These are phyloP conservation scores for Oligia fasciuncula DNA, from an alignment of 2,888 invertebrate genomes.

Conservation along the genomic window DNA sequence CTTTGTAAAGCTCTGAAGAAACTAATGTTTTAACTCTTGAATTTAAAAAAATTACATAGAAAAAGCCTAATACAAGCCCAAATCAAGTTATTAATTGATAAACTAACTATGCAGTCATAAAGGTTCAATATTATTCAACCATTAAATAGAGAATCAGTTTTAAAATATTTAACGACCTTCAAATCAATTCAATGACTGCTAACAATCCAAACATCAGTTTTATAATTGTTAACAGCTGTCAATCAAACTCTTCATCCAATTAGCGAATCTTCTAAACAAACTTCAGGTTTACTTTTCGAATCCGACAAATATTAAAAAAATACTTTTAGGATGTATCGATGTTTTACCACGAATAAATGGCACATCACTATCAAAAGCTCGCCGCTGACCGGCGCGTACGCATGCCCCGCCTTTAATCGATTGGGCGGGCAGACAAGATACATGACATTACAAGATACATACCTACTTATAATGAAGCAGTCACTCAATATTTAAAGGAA, in stretches of 20 bases:
- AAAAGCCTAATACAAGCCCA: background rate
- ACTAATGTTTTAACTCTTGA: slow-evolving; percentile 17
- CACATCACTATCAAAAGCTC: slow-evolving; percentile 73
- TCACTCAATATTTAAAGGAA: slow-evolving; percentile 49
- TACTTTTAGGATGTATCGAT: slow-evolving; percentile 37
- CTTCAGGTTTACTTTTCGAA: background rate
- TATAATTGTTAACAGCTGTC: slow-evolving; percentile 10
- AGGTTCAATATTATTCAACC: background rate
- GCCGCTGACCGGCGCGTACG: slow-evolving; percentile 66
- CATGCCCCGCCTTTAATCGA: slow-evolving; percentile 70
- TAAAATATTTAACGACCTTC: background rate
- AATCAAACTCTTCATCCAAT: slow-evolving; percentile 31
- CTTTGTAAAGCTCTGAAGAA: slow-evolving; percentile 17
- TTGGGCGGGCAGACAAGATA: slow-evolving; percentile 70
- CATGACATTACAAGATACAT: slow-evolving; percentile 56
- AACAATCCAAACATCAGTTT: slow-evolving; percentile 10
- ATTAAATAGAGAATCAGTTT: slow-evolving; percentile 18
- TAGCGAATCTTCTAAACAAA: slow-evolving; percentile 20
- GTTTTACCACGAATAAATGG: slow-evolving; percentile 13
- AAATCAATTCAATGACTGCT: slow-evolving; percentile 10
- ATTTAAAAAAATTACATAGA: background rate
- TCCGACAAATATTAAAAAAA: background rate
- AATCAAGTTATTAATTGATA: background rate
- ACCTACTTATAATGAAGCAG: slow-evolving; percentile 46
- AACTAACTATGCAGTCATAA: background rate